A percentile compares a stretch with the other conserved stretches of the same genome.
These are phyloP conservation scores for Glaucopsyche alexis DNA, from an alignment of 2,888 invertebrate genomes.

Conservation along the genomic window DNA sequence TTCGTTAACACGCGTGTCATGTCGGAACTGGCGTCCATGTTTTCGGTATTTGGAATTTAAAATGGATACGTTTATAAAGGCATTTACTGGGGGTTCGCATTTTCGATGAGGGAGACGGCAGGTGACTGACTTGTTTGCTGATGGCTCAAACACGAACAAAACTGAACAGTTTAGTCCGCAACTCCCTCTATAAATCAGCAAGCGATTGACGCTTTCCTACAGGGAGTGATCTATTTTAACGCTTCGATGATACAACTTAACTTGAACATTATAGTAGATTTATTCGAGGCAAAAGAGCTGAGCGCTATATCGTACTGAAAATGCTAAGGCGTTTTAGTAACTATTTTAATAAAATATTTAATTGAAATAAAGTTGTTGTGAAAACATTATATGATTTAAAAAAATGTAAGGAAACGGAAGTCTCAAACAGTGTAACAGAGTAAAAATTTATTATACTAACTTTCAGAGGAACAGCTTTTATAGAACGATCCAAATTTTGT, in stretches of 20 bases:
- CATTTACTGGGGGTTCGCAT: slow-evolving; percentile 72
- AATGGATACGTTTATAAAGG: slow-evolving; percentile 76
- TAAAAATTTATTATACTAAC: too few relatives aligned
- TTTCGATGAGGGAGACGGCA: slow-evolving; percentile 73
- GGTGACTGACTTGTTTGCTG: slow-evolving; percentile 79
- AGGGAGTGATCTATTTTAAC: slow-evolving; percentile 77
- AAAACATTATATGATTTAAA: too few relatives aligned
- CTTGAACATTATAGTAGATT: slow-evolving; percentile 52
- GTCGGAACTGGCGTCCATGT: slow-evolving; percentile 68
- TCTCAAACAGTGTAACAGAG: too few relatives aligned
- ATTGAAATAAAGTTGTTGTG: too few relatives aligned
- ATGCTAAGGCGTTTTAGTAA: neutral
- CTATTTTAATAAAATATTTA: too few relatives aligned
- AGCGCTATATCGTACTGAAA: neutral
- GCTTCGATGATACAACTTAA: slow-evolving; percentile 71
- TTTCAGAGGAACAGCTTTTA: too few relatives aligned
- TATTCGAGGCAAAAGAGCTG: slow-evolving; percentile 3
- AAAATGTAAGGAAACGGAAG: too few relatives aligned
- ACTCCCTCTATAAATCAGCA: slow-evolving; percentile 75
- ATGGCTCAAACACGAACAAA: slow-evolving; percentile 69
- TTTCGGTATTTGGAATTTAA: slow-evolving; percentile 73
- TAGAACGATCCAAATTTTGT: too few relatives aligned
- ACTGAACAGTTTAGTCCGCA: slow-evolving; percentile 72
- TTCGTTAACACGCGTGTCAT: slow-evolving; percentile 75
- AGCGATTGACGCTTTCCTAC: slow-evolving; percentile 77